These are phyloP conservation scores for Himalopsyche phryganea DNA, from an alignment of 1,140 invertebrate genomes.

Conservation along the genomic window DNA sequence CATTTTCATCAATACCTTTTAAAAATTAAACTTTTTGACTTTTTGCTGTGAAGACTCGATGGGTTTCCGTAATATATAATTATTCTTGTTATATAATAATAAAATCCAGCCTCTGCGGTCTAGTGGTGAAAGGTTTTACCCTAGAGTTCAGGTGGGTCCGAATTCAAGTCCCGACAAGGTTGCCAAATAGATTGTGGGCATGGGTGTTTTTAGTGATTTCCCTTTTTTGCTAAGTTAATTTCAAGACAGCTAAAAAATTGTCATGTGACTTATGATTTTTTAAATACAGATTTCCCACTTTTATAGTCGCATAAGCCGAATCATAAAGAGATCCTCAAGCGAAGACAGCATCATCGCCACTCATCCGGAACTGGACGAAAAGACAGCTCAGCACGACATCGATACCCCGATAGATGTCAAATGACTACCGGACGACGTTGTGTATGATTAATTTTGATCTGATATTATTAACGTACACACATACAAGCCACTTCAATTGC, in stretches of 20 bases:
- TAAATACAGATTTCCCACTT: too few relatives aligned
- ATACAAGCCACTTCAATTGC: background rate
- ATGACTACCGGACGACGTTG: constrained; percentile 33
- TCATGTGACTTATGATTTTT: too few relatives aligned
- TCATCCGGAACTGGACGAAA: constrained; percentile 39
- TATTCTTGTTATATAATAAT: background rate
- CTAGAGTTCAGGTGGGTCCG: too few relatives aligned
- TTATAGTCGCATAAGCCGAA: constrained; percentile 44
- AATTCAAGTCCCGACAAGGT: too few relatives aligned
- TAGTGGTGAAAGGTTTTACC: too few relatives aligned
- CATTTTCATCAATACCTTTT: background rate
- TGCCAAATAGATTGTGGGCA: too few relatives aligned
- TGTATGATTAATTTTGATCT: constrained; percentile 21
- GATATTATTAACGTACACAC: too few relatives aligned
- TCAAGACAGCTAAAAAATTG: too few relatives aligned
- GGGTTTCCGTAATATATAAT: background rate
- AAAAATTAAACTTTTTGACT: too few relatives aligned
- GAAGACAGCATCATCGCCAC: constrained; percentile 48
- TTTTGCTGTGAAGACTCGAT: background rate
- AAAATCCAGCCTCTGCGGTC: background rate
- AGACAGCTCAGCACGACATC: constrained; percentile 20
- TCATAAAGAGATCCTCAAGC: constrained; percentile 48
- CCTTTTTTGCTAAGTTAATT: too few relatives aligned
- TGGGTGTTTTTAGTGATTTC: too few relatives aligned
- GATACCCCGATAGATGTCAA: constrained; percentile 20